Evolutionary conservation across 2,113 vertebrate genomes (phyloP).

Genomic region (Leucosticte australis): DNA sequence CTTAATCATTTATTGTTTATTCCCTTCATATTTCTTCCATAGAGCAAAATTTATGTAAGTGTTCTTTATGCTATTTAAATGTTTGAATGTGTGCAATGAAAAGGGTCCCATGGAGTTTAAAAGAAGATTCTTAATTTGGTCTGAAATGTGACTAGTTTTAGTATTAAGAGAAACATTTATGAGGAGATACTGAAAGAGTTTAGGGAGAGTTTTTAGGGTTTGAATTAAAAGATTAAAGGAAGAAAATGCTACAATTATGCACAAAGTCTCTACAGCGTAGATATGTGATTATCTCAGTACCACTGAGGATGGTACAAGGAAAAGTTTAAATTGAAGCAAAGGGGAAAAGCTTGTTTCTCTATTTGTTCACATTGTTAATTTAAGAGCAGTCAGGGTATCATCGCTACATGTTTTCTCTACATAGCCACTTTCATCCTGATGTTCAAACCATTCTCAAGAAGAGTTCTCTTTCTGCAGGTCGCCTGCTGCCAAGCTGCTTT

Average conservation of each 20-base stretch:
- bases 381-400: neutral
- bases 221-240: neutral
- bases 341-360: neutral
- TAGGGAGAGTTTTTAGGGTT: neutral
- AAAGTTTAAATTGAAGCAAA: neutral
- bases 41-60: neutral
- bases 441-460: neutral
- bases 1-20: slow-evolving; percentile 19
- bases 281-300: neutral
- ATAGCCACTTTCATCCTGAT: neutral
- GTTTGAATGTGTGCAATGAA: neutral
- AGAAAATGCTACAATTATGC: neutral
- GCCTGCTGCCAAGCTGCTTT: neutral
- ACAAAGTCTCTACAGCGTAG: neutral
- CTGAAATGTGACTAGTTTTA: neutral
- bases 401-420: neutral
- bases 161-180: neutral
- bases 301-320: neutral
- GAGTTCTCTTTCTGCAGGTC: neutral
- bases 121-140: neutral
- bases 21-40: neutral
- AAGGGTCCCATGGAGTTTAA: neutral
- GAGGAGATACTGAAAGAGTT: neutral
- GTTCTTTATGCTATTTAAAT: neutral
- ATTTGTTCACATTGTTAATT: neutral